Conservation (phyloP, 2,113 vertebrate species). For the Sakesphorus luctuosus region DNA sequence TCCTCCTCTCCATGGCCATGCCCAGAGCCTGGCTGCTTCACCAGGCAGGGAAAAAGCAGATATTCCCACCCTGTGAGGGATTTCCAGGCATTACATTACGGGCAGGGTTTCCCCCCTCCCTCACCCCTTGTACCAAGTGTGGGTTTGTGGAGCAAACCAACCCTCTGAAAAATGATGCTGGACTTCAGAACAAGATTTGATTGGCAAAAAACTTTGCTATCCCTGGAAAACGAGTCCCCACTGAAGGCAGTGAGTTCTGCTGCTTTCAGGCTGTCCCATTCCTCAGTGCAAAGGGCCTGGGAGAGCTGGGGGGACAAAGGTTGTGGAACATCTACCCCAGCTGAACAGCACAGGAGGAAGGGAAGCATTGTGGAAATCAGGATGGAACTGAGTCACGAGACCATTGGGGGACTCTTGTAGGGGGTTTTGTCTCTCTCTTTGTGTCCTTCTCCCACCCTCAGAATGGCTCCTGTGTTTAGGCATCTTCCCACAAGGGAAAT, state of each 20-base stretch:
- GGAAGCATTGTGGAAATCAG: neutral
- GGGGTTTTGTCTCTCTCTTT: neutral
- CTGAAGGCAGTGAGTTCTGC: neutral
- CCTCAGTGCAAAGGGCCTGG: neutral
- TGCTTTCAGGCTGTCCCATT: neutral
- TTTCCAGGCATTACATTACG: neutral
- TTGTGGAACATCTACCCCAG: neutral
- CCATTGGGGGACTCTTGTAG: accelerated
- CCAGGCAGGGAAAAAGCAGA: neutral
- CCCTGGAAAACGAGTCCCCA: accelerated
- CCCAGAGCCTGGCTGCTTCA: neutral
- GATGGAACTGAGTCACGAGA: neutral
- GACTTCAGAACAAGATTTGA: neutral
- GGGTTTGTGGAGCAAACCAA: neutral
- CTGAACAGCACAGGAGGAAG: accelerated
- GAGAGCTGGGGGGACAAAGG: neutral
- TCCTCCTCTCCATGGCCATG: neutral
- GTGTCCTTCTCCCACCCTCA: neutral
- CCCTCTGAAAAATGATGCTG: neutral
- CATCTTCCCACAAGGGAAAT: neutral
- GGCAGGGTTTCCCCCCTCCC: neutral
- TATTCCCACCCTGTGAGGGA: neutral
- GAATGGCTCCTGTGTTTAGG: neutral
- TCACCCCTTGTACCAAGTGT: neutral
- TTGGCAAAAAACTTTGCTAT: neutral